Evolutionary conservation across 2,797 vertebrate genomes (phyloP), one percentile per base, ranked within the genome.

Genomic region (Leuciscus waleckii): DNA sequence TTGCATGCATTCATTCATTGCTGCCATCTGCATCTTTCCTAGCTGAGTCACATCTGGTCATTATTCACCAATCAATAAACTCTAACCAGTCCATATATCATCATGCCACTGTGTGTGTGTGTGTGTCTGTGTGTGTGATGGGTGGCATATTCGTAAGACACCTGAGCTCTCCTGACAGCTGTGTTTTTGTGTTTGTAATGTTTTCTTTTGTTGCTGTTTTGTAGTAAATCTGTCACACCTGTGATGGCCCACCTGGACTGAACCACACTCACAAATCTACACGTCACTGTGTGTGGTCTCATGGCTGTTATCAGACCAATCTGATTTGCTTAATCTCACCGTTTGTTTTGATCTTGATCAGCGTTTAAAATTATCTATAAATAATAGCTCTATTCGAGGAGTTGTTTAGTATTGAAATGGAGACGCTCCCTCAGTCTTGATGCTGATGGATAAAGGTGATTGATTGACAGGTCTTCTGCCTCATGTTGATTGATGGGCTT

Each of bases 371-470:
- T 63, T 3, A 4, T 41, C 41, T 75, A n/a, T 82, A 73, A 83
- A 63, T 74, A 58, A 23, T 23, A n/a, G 77, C 51, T 89, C 88
- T 81, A 77, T 82, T 88, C 85, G 86, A 91, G 89, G 85, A 91
- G 90, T 89, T 92, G 87, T 93, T 92, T 93, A 93, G 93, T 94
- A 90, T 91, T 39, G 80, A 49, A 49, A 49, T 49, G 14, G 89
- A 92, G 93, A 89, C 87, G 82, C 87, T 91, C 88, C n/a, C 91
- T 61, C 37, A 88, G 91, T 91, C 93, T 85, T 88, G 87, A 86
- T 91, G 81, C 39, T 80, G 86, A 87, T 90, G 91, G 82, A 85
- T 87, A 68, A 58, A 87, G 19, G 71, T 91, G 91, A 91, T 92
- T 90, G 0, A 35, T 92, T 93, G 84, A 68, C 41, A 56, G 71